A percentile compares a stretch with the other conserved stretches of the same genome.
Conservation (phyloP, 2,888 invertebrate species). For the Phytoseiulus persimilis region DNA sequence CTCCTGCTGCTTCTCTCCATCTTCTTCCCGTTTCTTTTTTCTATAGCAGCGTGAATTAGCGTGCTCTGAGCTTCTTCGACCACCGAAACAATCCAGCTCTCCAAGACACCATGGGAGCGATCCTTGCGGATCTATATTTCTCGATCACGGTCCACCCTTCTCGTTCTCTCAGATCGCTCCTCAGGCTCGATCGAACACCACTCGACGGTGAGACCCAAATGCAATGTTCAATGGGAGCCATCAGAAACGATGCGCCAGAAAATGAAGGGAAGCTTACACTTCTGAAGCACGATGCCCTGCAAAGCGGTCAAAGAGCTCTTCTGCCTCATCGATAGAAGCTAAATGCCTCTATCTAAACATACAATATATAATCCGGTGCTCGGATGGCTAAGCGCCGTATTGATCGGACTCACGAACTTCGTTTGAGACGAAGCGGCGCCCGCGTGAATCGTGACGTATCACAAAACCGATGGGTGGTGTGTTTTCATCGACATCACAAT, state of each 20-base stretch:
- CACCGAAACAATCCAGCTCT: background rate
- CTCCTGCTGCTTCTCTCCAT: background rate
- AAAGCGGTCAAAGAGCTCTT: background rate
- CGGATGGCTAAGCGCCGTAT: background rate
- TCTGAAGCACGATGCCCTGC: background rate
- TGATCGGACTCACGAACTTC: background rate
- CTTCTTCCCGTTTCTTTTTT: background rate
- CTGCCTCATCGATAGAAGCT: background rate
- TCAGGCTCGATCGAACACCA: too few relatives aligned
- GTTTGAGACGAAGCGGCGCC: background rate
- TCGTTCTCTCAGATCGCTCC: too few relatives aligned
- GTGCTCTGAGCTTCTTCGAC: background rate
- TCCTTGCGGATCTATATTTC: background rate
- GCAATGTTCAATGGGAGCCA: background rate
- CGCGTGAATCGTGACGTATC: conserved; percentile 5
- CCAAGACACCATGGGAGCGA: background rate
- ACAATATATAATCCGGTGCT: background rate
- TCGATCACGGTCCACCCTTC: too few relatives aligned
- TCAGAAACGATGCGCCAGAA: background rate
- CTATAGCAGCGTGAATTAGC: background rate
- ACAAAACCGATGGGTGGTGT: background rate
- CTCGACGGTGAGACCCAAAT: too few relatives aligned
- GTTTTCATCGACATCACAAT: background rate
- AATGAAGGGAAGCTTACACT: background rate
- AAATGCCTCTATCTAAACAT: background rate